A percentile compares a stretch with the other conserved stretches of the same genome.
Evolutionary conservation across 2,888 invertebrate species (phyloP).

Genomic region (Clusia tigrina): DNA sequence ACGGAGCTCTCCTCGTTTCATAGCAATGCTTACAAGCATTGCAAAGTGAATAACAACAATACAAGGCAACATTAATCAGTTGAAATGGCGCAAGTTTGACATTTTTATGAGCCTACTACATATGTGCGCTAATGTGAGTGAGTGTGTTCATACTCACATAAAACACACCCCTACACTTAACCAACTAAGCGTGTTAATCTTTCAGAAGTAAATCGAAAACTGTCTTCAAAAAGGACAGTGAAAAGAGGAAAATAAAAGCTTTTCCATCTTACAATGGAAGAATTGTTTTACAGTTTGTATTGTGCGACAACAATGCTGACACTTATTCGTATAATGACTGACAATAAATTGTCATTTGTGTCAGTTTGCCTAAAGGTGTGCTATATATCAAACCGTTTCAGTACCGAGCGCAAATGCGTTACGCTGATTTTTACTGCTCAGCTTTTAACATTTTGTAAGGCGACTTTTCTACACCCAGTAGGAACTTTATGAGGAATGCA

Average conservation of each 20-base stretch:
- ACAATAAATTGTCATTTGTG: conserved; percentile 10
- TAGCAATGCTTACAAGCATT: too few relatives aligned
- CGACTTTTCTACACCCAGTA: too few relatives aligned
- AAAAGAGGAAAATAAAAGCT: neutral
- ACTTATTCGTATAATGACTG: neutral
- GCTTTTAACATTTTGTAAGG: too few relatives aligned
- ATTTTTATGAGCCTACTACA: conserved; percentile 24
- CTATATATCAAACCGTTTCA: neutral
- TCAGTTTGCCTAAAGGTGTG: neutral
- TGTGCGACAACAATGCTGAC: conserved; percentile 2
- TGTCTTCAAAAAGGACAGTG: neutral
- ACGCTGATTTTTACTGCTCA: neutral
- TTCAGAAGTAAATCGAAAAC: neutral
- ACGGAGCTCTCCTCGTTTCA: too few relatives aligned
- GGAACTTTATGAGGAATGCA: too few relatives aligned
- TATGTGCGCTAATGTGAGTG: conserved; percentile 2
- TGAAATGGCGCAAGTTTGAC: conserved; percentile 21
- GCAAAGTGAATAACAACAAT: neutral
- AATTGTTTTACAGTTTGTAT: neutral
- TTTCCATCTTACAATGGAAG: neutral
- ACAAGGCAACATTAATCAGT: conserved; percentile 17
- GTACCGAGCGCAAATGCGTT: neutral
- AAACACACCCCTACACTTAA: neutral
- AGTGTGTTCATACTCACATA: neutral
- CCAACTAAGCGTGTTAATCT: conserved; percentile 4